Conservation (phyloP, 1,140 invertebrate species). For the Magallana angulata region DNA sequence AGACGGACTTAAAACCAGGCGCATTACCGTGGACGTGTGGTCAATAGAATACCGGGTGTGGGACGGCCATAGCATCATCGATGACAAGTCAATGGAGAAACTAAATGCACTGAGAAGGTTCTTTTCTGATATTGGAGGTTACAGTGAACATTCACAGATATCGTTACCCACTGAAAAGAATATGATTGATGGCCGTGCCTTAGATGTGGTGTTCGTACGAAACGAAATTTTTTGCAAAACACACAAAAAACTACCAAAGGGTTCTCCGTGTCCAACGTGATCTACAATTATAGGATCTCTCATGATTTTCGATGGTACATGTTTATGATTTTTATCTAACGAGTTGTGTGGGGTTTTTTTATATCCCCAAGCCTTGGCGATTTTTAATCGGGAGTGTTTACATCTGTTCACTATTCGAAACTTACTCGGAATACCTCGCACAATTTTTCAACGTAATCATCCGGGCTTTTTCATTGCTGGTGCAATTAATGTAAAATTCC, state of each 20-base stretch:
- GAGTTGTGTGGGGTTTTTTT: too few relatives aligned
- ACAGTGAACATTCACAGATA: slow-evolving; percentile 39
- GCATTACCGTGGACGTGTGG: slow-evolving; percentile 21
- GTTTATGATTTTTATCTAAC: too few relatives aligned
- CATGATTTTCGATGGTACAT: too few relatives aligned
- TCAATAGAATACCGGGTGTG: slow-evolving; percentile 36
- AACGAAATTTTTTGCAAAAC: slow-evolving; percentile 21
- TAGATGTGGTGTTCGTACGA: slow-evolving; percentile 42
- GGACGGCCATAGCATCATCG: slow-evolving; percentile 27
- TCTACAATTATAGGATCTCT: too few relatives aligned
- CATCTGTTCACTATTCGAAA: too few relatives aligned
- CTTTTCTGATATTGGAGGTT: slow-evolving; percentile 35
- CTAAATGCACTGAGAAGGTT: slow-evolving; percentile 13
- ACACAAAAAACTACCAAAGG: neutral
- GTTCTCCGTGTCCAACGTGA: neutral
- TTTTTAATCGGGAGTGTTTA: too few relatives aligned
- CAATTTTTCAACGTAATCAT: too few relatives aligned
- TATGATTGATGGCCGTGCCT: neutral
- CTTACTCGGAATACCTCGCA: too few relatives aligned
- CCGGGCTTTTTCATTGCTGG: too few relatives aligned
- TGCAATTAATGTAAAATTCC: too few relatives aligned
- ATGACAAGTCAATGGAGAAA: slow-evolving; percentile 22
- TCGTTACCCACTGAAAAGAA: neutral
- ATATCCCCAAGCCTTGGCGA: too few relatives aligned
- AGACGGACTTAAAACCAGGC: neutral